A percentile compares a stretch with the other conserved stretches of the same genome.
These are phyloP conservation scores for Callithrix jacchus DNA, from an alignment of 2,113 vertebrate genomes.

Conservation along the genomic window DNA sequence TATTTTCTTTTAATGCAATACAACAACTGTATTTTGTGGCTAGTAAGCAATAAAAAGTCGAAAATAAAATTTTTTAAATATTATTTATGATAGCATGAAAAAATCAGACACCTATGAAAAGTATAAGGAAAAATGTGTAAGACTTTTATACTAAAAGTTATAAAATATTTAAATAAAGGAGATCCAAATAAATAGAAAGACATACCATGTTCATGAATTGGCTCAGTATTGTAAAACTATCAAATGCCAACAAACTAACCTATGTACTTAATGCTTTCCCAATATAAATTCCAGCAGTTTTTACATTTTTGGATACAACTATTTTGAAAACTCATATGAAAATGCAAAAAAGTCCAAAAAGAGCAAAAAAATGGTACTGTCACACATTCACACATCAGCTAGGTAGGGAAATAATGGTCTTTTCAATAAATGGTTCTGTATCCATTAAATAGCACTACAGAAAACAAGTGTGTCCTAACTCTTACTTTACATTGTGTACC, in stretches of 20 bases:
- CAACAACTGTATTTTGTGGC: background rate
- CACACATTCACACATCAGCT: background rate
- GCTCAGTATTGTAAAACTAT: background rate
- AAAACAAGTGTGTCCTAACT: background rate
- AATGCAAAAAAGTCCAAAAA: background rate
- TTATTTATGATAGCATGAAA: background rate
- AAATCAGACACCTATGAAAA: background rate
- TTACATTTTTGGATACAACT: background rate
- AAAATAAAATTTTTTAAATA: background rate
- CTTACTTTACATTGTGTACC: background rate
- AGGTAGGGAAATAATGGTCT: background rate
- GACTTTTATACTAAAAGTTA: background rate
- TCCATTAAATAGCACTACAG: background rate
- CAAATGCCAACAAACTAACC: background rate
- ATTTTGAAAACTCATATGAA: background rate
- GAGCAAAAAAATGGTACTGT: background rate
- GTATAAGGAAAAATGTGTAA: background rate
- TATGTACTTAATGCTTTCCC: background rate
- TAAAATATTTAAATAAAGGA: background rate
- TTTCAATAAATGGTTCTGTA: background rate
- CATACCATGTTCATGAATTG: background rate
- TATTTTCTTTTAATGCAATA: background rate
- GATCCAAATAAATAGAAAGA: background rate
- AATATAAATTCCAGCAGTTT: background rate
- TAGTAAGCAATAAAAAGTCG: background rate